Conservation (phyloP, 2,797 vertebrate genomes). For the Neopelma chrysocephalum region DNA sequence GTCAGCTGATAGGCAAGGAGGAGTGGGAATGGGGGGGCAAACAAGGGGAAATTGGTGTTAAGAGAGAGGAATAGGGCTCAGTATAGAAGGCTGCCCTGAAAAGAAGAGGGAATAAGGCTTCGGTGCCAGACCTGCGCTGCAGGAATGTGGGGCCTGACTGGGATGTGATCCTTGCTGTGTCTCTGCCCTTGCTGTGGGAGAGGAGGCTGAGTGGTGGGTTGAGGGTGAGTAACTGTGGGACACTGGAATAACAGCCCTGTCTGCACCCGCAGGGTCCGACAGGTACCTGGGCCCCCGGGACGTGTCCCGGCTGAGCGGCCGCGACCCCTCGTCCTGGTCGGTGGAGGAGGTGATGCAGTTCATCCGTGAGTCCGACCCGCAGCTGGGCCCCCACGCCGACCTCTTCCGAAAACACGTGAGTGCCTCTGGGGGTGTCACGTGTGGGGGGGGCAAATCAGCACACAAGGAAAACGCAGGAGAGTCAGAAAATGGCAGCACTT, state of each 20-base stretch:
- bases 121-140: fast-evolving
- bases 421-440: background rate
- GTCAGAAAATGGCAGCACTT: background rate
- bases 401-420: conserved; percentile 97
- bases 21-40: background rate
- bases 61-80: background rate
- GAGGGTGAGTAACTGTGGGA: fast-evolving
- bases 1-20: background rate
- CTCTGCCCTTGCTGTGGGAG: background rate
- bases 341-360: conserved; percentile 98
- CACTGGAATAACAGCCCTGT: background rate
- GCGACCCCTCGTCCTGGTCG: conserved; percentile 91
- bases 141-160: fast-evolving
- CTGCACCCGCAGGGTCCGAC: conserved; percentile 76
- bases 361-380: conserved; percentile 91
- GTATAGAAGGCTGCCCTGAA: background rate
- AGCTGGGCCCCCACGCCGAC: conserved; percentile 93
- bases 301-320: conserved; percentile 75
- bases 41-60: background rate
- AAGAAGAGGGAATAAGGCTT: background rate
- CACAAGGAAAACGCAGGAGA: no score
- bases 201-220: background rate
- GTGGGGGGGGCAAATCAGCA: background rate
- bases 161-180: fast-evolving
- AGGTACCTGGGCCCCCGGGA: conserved; percentile 79